These are phyloP conservation scores for Triplophysa dalaica DNA, from an alignment of 2,113 vertebrate genomes.

Conservation along the genomic window DNA sequence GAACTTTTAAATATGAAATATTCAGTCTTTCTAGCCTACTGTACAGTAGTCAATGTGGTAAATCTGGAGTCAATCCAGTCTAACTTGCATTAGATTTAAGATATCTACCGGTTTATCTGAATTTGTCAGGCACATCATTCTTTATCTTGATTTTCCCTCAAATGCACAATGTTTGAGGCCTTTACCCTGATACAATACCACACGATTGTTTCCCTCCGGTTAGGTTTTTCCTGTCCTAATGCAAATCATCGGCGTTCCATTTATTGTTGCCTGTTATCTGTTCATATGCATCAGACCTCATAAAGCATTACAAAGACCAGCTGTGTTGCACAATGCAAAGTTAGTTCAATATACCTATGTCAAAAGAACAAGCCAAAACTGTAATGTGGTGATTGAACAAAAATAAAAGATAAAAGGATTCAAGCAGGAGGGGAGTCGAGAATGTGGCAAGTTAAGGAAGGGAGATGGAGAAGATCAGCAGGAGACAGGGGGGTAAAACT, in stretches of 20 bases:
- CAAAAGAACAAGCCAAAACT: not conserved
- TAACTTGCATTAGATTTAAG: not conserved
- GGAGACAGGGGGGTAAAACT: conserved; percentile 13
- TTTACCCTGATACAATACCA: not conserved
- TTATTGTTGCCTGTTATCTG: conserved; percentile 28
- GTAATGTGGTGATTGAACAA: not conserved
- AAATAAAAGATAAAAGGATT: not conserved
- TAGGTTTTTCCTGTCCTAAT: not conserved
- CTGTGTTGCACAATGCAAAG: not conserved
- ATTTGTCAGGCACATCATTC: not conserved
- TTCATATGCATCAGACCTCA: not conserved
- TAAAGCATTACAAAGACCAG: not conserved
- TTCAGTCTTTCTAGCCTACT: no score
- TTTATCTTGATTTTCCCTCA: not conserved
- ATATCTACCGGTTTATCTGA: not conserved
- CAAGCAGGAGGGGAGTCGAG: not conserved
- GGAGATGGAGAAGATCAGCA: conserved; percentile 39
- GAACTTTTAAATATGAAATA: not conserved
- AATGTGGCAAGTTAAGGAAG: conserved; percentile 34
- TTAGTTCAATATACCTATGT: not conserved
- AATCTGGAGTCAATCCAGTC: not conserved
- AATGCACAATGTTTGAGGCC: not conserved
- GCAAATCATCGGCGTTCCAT: conserved; percentile 20
- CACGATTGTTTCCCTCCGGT: not conserved
- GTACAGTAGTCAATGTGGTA: not conserved